A percentile compares a stretch with the other conserved stretches of the same genome.
Evolutionary conservation across 1,140 invertebrate genomes (phyloP).

Genomic region (Drosophila kanapiae): DNA sequence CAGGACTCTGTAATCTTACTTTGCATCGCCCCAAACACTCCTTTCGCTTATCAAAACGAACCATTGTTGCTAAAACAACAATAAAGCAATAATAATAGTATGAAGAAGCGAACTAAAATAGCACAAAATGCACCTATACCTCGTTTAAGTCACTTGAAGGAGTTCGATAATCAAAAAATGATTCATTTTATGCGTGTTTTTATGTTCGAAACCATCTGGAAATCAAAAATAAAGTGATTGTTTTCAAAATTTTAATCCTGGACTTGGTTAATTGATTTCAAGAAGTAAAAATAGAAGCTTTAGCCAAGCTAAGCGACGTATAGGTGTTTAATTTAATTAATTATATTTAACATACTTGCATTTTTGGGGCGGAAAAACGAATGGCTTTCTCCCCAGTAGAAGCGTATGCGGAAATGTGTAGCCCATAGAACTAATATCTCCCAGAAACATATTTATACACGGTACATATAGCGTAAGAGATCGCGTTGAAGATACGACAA

Average conservation of each 20-base stretch:
- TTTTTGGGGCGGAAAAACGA: slow-evolving; percentile 20
- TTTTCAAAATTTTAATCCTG: slow-evolving; percentile 28
- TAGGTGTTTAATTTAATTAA: slow-evolving; percentile 33
- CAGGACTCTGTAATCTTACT: slow-evolving; percentile 24
- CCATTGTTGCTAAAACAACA: slow-evolving; percentile 23
- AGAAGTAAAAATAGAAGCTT: slow-evolving; percentile 1
- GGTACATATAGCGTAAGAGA: slow-evolving; percentile 38
- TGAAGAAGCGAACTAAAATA: slow-evolving; percentile 23
- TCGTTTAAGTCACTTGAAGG: slow-evolving; percentile 20
- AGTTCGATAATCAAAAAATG: slow-evolving; percentile 31
- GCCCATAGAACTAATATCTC: slow-evolving; percentile 29
- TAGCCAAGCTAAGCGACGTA: slow-evolving; percentile 35
- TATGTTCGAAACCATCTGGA: slow-evolving; percentile 32
- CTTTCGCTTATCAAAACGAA: neutral
- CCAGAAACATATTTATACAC: slow-evolving; percentile 43
- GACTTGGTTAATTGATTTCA: slow-evolving; percentile 18
- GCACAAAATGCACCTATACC: slow-evolving; percentile 61
- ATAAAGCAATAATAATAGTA: slow-evolving; percentile 58
- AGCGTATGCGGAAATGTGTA: slow-evolving; percentile 48
- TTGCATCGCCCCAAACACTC: slow-evolving; percentile 11
- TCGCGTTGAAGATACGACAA: slow-evolving; percentile 31
- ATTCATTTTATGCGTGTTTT: slow-evolving; percentile 22
- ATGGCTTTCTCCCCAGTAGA: slow-evolving; percentile 54
- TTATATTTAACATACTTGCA: slow-evolving; percentile 39
- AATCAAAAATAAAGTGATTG: slow-evolving; percentile 44